A percentile compares a stretch with the other conserved stretches of the same genome.
Conservation (phyloP, 2,113 vertebrate species). For the Chloropsis cyanopogon region DNA sequence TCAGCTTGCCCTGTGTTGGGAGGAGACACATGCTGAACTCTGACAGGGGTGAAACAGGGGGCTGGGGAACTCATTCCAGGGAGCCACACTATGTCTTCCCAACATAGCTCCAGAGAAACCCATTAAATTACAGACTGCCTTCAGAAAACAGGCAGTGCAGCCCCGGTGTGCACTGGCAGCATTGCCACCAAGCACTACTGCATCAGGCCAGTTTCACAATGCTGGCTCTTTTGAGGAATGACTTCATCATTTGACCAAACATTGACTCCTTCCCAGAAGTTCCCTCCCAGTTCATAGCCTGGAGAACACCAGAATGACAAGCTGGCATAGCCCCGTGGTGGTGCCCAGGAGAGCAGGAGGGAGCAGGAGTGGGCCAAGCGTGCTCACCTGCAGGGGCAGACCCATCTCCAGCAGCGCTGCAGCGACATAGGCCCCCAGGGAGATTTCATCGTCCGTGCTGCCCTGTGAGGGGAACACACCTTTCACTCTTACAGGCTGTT, state of each 20-base stretch:
- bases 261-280: neutral
- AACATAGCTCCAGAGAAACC: neutral
- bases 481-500: neutral
- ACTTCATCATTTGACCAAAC: neutral
- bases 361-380: accelerated
- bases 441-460: constrained; percentile 76
- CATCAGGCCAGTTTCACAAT: neutral
- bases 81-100: neutral
- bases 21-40: neutral
- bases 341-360: neutral
- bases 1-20: constrained; percentile 67
- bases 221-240: neutral
- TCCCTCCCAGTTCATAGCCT: neutral
- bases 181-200: neutral
- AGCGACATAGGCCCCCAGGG: constrained; percentile 79
- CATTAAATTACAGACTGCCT: neutral
- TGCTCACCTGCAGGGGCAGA: constrained; percentile 64
- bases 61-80: neutral
- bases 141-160: neutral
- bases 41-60: neutral
- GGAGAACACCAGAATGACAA: neutral
- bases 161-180: neutral
- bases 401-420: constrained; percentile 82
- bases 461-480: constrained; percentile 61
- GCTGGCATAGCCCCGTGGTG: accelerated